Base-by-base conservation (phyloP, 2,888 invertebrate genomes). In the Torymus aiolomorphi region DNA sequence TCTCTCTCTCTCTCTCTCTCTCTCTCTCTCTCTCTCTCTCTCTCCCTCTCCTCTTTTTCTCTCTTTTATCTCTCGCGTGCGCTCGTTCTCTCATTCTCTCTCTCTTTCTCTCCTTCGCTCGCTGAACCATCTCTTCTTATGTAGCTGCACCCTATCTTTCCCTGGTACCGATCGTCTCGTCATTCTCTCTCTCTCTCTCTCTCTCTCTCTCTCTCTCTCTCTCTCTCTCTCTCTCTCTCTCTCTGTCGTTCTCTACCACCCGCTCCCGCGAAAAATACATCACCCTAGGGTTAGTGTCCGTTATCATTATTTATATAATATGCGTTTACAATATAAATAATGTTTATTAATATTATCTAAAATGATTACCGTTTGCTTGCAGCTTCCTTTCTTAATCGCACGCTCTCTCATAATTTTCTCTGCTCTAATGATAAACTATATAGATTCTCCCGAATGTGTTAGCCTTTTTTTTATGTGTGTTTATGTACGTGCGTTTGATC, bases 321-420 rank as follows among this genome's bases (percentile, higher is more conserved):
- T 88, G 88, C 86, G 85, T 89, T 42, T 88, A 89, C 88, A 88
- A 89, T 89, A 89, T 88, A 89, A 89, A 89, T 89, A 88, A 89
- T 89, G 88, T 87, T 86, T 89, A 88, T 85, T 84, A 87, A 88
- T 89, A 89, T 42, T 87, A 88, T 87, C 85, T 87, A 88, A 89
- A 87, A 88, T 89, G 87, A 87, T 89, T 89, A 89, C 88, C 88
- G 86, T 87, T 87, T 73, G 70, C 80, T 81, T 78, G 42, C 67
- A 79, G 16, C 71, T 72, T 61, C 66, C 49, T 65, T 51, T 72
- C 18, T 70, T 56, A 69, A 66, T 73, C 42, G 42, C 42, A 8
- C 42, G 5, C 42, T 42, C 42, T 42, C 42, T 42, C 42, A 10
- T 42, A 42, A 42, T 75, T 66, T 54, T 52, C n/a, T 57, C 85